Evolutionary conservation across 2,797 vertebrate genomes (phyloP), one percentile per base, ranked within the genome.

Genomic region (Heterohyrax brucei): DNA sequence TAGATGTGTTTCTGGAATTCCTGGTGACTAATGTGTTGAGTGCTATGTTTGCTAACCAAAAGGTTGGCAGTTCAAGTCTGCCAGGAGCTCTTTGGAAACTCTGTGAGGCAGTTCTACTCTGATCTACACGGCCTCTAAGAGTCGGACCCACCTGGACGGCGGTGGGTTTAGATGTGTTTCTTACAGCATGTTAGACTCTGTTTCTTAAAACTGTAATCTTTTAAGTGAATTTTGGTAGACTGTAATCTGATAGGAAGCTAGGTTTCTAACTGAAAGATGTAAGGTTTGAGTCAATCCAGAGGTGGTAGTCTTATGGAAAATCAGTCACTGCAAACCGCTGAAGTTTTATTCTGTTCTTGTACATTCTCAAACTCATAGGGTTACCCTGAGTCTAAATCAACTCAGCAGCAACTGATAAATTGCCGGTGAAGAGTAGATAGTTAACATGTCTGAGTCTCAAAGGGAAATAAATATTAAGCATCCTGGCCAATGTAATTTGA

Each of bases 391-490:
- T 44, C 19, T 39, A 33, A 44, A 44, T 10, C 2, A 5, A 19
- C 70, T 73, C 18, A 39, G 22, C 33, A 44, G 70, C 64, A 44
- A 39, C 33, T 14, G 70, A 19, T 44, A 39, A 59, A 66, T 87
- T 88, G 33, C 50, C 59, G 89, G 44, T 64, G 30, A 95, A 87
- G 24, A 72, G 46, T 70, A n/a, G 72, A n/a, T 12, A 26, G 21
- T 14, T 50, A 75, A 26, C n/a, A 91, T 2, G 13, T 87, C 82
- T 88, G n/a, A 64, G 87, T 95, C 62, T 94, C 50, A 83, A 77
- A 89, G 44, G 95, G 64, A 89, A 77, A 33, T 16, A 89, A 77
- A 33, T 16, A 21, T n/a, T 33, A 33, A 72, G 19, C 13, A 66
- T 50, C 10, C 10, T 85, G 19, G 33, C 14, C 21, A 85, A 84